Evolutionary conservation across 2,113 vertebrate genomes (phyloP).

Genomic region (Amphiprion percula): DNA sequence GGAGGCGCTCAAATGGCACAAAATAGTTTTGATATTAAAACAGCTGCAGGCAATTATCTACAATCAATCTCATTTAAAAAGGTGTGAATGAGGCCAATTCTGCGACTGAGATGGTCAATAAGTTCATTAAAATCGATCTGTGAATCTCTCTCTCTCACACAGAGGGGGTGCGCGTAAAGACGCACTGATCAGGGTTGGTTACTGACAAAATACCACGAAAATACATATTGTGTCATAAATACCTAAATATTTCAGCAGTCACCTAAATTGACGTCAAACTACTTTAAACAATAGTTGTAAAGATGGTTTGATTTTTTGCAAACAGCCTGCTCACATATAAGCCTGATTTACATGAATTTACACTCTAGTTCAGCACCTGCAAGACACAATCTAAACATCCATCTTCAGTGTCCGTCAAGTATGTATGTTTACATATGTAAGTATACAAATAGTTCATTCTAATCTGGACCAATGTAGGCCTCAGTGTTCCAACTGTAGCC

Average conservation of each 20-base stretch:
- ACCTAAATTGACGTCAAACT: not conserved
- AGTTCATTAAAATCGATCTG: not conserved
- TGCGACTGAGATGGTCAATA: constrained; percentile 14
- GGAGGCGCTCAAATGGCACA: not conserved
- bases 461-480: too few species aligned
- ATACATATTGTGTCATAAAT: not conserved
- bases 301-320: not conserved
- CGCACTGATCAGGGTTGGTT: not conserved
- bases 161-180: not conserved
- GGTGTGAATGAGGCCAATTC: not conserved
- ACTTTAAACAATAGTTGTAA: constrained; percentile 10
- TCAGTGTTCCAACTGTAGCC: not conserved
- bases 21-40: not conserved
- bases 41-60: not conserved
- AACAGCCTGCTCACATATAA: not conserved
- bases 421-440: too few species aligned
- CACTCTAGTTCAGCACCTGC: constrained; percentile 9
- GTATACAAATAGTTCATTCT: too few species aligned
- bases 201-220: too few species aligned
- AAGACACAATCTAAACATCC: constrained; percentile 8
- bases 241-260: not conserved
- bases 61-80: not conserved
- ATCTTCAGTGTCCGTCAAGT: not conserved
- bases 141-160: not conserved
- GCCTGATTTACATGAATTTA: constrained; percentile 37